Base-by-base conservation (phyloP, 1,140 invertebrate genomes). In the Papilio xuthus region DNA sequence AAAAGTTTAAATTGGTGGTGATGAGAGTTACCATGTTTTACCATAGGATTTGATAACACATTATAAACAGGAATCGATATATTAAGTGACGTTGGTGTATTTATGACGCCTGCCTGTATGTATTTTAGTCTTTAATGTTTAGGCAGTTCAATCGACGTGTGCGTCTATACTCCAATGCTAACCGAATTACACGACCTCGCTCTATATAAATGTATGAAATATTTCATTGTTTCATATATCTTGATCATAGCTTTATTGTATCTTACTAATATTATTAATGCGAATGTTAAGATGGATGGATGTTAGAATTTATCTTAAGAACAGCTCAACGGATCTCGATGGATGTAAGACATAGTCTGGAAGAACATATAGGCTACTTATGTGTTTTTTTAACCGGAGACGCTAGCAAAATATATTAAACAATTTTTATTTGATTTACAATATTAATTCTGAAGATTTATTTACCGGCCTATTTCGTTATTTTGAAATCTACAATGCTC, bases 81-180 rank as follows among this genome's bases (percentile, higher is more conserved):
- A 67, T 56, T 56, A 67, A 28, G 28, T 67, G 60, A 67, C 60
- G 60, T 67, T 28, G 60, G 13, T 6, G 42, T 10, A 23, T 63
- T 26, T 67, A 67, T 32, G 26, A 67, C 12, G 60, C 60, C 2
- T 20, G 28, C 0, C 13, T 60, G 20, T 13, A 67, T 67, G 13
- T 67, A 67, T 67, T 67, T 67, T 63, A 28, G 60, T 63, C 23
- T 63, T 63, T 63, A 63, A 63, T 26, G 60, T 63, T 63, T 63
- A 63, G 60, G 60, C 60, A 63, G 60, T 32, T 63, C 26, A 63
- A 63, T 15, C 60, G 26, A 26, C 60, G 60, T 26, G 10, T 28
- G 60, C 60, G 60, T 4, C 15, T n/a, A 60, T 23, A 50, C 47
- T 10, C 13, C 18, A 63, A 63, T 15, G 23, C 60, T 63, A 7